phyloP scores from a whole-genome alignment of 2,113 vertebrate genomes.

The Laticauda laticaudata region DNA sequence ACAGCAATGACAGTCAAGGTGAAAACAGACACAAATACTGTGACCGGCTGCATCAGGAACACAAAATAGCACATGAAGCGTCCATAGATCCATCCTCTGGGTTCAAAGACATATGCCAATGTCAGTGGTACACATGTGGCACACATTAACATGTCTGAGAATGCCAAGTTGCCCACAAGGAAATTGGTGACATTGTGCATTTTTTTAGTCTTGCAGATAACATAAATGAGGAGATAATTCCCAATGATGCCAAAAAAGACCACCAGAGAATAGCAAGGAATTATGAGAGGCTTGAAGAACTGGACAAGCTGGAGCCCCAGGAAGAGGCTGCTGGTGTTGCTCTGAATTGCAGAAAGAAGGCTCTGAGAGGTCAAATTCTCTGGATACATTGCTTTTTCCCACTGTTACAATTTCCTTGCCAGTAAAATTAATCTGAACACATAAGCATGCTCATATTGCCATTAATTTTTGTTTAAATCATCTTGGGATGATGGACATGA shows the following conservation, averaged over 20 bases:
- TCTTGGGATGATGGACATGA: constrained; percentile 39
- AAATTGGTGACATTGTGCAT: constrained; percentile 86
- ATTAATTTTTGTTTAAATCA: constrained; percentile 29
- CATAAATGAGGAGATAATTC: constrained; percentile 81
- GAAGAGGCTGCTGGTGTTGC: constrained; percentile 68
- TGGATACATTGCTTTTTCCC: constrained; percentile 55
- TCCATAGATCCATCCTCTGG: constrained; percentile 75
- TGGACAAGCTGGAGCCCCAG: constrained; percentile 79
- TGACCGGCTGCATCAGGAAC: constrained; percentile 77
- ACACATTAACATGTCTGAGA: constrained; percentile 84
- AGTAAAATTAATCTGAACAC: constrained; percentile 18
- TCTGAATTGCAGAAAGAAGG: constrained; percentile 70
- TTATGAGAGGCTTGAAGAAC: constrained; percentile 80
- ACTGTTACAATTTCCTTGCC: constrained; percentile 25
- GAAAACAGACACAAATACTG: constrained; percentile 77
- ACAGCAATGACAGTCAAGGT: constrained; percentile 76
- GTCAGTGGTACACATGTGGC: constrained; percentile 78
- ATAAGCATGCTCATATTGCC: background rate
- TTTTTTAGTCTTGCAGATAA: constrained; percentile 78
- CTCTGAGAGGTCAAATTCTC: constrained; percentile 71
- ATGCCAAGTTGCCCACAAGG: constrained; percentile 84
- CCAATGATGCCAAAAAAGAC: constrained; percentile 77
- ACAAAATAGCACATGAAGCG: constrained; percentile 77
- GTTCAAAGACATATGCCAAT: constrained; percentile 77
- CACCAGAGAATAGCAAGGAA: constrained; percentile 76